Evolutionary conservation across 2,888 invertebrate species (phyloP).

Genomic region (Plebejus anna): DNA sequence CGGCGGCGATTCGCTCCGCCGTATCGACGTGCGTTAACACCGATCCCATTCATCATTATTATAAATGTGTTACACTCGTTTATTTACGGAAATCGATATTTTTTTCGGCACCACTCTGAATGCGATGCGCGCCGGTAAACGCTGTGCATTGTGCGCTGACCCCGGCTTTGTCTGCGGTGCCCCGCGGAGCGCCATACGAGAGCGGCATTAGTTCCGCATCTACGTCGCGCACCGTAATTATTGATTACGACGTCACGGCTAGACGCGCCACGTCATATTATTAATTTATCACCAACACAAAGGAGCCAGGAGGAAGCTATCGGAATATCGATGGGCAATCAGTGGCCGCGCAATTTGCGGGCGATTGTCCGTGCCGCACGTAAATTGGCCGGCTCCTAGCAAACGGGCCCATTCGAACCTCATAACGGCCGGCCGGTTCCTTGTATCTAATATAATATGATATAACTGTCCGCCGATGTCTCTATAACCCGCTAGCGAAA

Average conservation of each 20-base stretch:
- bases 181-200: constrained; percentile 50
- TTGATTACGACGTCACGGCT: constrained; percentile 73
- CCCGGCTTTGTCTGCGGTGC: constrained; percentile 59
- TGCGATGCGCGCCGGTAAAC: constrained; percentile 72
- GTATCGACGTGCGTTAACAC: constrained; percentile 65
- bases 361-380: constrained; percentile 71
- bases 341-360: constrained; percentile 69
- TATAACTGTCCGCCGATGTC: constrained; percentile 26
- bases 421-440: constrained; percentile 40
- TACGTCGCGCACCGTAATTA: constrained; percentile 70
- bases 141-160: constrained; percentile 74
- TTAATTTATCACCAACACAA: constrained; percentile 35
- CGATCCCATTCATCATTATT: constrained; percentile 79
- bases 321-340: constrained; percentile 73
- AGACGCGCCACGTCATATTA: constrained; percentile 34
- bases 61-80: constrained; percentile 79
- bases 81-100: constrained; percentile 81
- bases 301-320: constrained; percentile 27
- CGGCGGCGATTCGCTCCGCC: constrained; percentile 72
- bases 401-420: constrained; percentile 56
- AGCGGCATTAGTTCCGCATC: constrained; percentile 70
- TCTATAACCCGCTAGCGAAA: neutral
- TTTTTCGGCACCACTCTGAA: constrained; percentile 76
- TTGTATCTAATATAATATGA: constrained; percentile 30
- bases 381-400: constrained; percentile 63